phyloP scores from a whole-genome alignment of 2,888 invertebrate genomes.

The Cheilosia variabilis region DNA sequence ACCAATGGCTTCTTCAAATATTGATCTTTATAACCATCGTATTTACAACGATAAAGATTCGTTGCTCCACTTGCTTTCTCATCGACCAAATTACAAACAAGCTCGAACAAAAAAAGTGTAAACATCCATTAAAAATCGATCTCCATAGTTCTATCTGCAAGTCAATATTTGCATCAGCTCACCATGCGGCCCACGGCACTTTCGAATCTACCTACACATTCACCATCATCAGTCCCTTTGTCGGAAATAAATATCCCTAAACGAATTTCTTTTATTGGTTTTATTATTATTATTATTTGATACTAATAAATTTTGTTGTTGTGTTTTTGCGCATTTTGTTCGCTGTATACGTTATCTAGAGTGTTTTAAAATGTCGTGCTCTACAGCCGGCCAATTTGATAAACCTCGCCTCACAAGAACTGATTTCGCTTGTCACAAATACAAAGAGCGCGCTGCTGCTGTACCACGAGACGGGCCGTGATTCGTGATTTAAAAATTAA shows the following conservation, averaged over 20 bases:
- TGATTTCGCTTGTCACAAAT: slow-evolving; percentile 27
- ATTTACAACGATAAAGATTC: background rate
- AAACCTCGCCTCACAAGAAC: slow-evolving; percentile 20
- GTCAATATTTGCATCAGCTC: slow-evolving; percentile 2
- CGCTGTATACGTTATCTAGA: slow-evolving; percentile 15
- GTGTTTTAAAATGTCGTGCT: slow-evolving; percentile 5
- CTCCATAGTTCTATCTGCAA: background rate
- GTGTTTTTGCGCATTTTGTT: background rate
- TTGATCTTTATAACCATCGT: background rate
- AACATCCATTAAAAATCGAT: slow-evolving; percentile 1
- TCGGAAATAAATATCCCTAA: background rate
- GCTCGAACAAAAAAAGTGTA: background rate
- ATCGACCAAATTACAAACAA: background rate
- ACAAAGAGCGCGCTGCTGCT: slow-evolving; percentile 6
- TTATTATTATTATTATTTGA: background rate
- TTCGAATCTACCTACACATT: background rate
- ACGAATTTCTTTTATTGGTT: background rate
- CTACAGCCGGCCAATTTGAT: slow-evolving; percentile 25
- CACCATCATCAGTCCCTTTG: background rate
- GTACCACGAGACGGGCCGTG: slow-evolving; percentile 2
- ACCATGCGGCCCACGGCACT: background rate
- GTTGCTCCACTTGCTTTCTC: background rate
- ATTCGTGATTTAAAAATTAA: slow-evolving; percentile 27
- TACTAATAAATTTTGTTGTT: background rate
- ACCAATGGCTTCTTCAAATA: background rate